Percentiles rank a stretch among this genome's conserved stretches.
phyloP scores from a whole-genome alignment of 2,113 vertebrate genomes.

The Marmota monax region DNA sequence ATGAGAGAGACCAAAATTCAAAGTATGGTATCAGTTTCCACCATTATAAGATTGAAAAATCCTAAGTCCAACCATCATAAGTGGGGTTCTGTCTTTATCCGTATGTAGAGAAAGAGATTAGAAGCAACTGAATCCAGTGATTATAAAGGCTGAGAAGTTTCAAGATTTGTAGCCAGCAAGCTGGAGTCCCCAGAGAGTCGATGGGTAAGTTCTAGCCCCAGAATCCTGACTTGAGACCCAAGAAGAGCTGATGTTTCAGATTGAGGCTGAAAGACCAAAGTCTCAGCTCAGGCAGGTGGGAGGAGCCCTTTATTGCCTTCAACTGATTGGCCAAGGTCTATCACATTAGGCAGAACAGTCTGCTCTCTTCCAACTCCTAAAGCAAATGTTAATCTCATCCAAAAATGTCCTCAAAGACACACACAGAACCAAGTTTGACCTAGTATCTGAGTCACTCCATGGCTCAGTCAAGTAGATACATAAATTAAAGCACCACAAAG shows the following conservation, averaged over 20 bases:
- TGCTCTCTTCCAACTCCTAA: not conserved
- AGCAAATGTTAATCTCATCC: not conserved
- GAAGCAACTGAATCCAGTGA: not conserved
- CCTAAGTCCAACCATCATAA: not conserved
- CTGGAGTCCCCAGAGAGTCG: not conserved
- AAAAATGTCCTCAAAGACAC: not conserved
- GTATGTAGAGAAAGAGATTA: not conserved
- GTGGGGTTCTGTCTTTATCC: not conserved
- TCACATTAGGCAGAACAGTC: not conserved
- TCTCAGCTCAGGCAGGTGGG: not conserved
- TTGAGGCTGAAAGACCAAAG: not conserved
- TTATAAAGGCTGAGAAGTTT: not conserved
- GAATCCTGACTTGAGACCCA: not conserved
- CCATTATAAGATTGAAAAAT: not conserved
- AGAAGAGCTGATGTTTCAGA: not conserved
- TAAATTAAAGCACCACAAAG: not conserved
- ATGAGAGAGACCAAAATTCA: not conserved
- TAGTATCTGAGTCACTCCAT: not conserved
- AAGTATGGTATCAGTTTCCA: not conserved
- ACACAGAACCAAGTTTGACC: not conserved
- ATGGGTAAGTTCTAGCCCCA: not conserved
- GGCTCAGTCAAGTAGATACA: not conserved
- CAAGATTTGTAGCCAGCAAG: not conserved
- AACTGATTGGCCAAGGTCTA: not conserved
- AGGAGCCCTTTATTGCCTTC: not conserved